Percentiles rank a stretch among this genome's conserved stretches.
phyloP scores from a whole-genome alignment of 2,797 vertebrate species.

The Coranthus polyacanthus region DNA sequence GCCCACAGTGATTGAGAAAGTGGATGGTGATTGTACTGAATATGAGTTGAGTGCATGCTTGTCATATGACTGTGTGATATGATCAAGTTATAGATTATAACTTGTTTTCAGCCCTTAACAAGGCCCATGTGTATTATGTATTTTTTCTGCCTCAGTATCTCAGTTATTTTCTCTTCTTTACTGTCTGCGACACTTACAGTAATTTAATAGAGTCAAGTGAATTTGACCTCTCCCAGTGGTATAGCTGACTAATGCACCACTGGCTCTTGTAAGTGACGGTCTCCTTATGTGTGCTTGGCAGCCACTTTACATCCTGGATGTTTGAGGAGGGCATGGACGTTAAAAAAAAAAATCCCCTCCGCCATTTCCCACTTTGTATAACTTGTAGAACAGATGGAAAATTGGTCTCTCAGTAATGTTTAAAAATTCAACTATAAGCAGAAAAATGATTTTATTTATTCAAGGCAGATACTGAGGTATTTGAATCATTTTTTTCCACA shows the following conservation, averaged over 20 bases:
- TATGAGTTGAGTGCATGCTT: no score
- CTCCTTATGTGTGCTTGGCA: slow-evolving; percentile 23
- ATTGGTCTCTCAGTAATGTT: neutral
- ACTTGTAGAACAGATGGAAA: neutral
- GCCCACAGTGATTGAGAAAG: slow-evolving; percentile 2
- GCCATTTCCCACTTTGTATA: no score
- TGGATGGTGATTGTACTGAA: no score
- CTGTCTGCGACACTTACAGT: slow-evolving; percentile 7
- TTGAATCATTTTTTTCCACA: slow-evolving; percentile 15
- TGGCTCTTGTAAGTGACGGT: slow-evolving; percentile 39
- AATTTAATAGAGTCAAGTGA: slow-evolving; percentile 58
- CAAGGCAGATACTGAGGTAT: neutral
- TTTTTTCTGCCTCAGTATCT: neutral
- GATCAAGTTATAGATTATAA: slow-evolving; percentile 13
- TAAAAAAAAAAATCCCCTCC: neutral
- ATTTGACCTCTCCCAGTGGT: slow-evolving; percentile 47
- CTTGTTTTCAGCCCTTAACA: slow-evolving; percentile 2
- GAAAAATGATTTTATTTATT: slow-evolving; percentile 6
- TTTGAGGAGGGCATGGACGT: slow-evolving; percentile 19
- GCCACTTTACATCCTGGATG: slow-evolving; percentile 33
- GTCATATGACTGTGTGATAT: slow-evolving; percentile 3
- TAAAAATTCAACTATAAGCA: neutral
- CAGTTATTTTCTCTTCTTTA: slow-evolving; percentile 1
- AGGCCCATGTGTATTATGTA: slow-evolving; percentile 19
- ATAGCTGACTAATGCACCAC: no score